These are phyloP conservation scores for Pyrocoelia pectoralis DNA, from an alignment of 2,888 invertebrate species.

Conservation along the genomic window DNA sequence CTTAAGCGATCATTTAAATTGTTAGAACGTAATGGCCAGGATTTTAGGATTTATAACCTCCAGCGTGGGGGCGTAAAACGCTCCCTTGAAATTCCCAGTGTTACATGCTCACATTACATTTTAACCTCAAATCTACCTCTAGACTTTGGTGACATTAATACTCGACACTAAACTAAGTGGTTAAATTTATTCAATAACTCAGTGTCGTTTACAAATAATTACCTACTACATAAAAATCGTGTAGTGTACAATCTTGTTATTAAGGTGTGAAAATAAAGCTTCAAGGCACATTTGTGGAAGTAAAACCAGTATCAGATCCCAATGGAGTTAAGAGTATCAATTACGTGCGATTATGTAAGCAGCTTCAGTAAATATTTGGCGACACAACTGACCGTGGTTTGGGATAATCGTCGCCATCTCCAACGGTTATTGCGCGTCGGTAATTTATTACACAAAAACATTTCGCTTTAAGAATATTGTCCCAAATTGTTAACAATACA, in stretches of 20 bases:
- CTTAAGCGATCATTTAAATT: background rate
- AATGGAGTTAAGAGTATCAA: slow-evolving; percentile 24
- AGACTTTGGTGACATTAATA: background rate
- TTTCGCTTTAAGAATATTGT: slow-evolving; percentile 3
- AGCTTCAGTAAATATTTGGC: slow-evolving; percentile 32
- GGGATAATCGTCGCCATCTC: slow-evolving; percentile 20
- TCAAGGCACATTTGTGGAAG: slow-evolving; percentile 19
- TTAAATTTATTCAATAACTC: slow-evolving; percentile 2
- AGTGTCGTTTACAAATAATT: background rate
- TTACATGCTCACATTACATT: slow-evolving; percentile 4
- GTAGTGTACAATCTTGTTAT: background rate
- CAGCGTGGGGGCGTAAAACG: background rate
- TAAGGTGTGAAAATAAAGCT: slow-evolving; percentile 22
- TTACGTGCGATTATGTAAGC: slow-evolving; percentile 31
- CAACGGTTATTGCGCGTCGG: slow-evolving; percentile 19
- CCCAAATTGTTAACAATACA: background rate
- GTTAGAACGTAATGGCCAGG: slow-evolving; percentile 1
- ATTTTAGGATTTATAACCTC: slow-evolving; percentile 1
- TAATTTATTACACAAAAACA: slow-evolving; percentile 18
- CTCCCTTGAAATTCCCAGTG: slow-evolving; percentile 2
- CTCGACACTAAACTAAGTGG: background rate
- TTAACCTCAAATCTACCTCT: slow-evolving; percentile 4
- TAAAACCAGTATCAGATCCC: slow-evolving; percentile 25
- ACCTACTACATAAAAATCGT: background rate
- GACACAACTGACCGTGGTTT: slow-evolving; percentile 32